phyloP scores from a whole-genome alignment of 2,888 invertebrate genomes.

The Noctua janthina region DNA sequence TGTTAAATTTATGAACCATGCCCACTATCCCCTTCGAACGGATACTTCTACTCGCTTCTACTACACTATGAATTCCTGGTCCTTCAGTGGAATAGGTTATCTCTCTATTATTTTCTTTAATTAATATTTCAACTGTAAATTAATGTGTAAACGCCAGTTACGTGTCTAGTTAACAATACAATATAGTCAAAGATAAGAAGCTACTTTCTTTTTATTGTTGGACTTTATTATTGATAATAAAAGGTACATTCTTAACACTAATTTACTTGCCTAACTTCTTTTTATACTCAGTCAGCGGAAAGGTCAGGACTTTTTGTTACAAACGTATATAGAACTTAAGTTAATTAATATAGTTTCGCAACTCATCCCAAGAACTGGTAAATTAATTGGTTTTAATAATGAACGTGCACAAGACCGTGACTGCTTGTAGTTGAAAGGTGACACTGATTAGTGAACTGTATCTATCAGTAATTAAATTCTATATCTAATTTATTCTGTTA shows the following conservation, averaged over 20 bases:
- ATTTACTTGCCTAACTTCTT: conserved; percentile 5
- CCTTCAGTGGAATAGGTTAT: conserved; percentile 14
- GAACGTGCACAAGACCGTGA: conserved; percentile 2
- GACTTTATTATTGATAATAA: conserved; percentile 5
- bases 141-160: neutral
- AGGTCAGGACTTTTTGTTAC: conserved; percentile 37
- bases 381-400: conserved; percentile 23
- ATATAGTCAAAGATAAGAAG: conserved; percentile 12
- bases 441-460: conserved; percentile 14
- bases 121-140: conserved; percentile 9
- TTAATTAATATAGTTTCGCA: conserved; percentile 20
- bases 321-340: conserved; percentile 21
- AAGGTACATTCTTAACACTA: conserved; percentile 2
- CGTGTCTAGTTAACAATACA: conserved; percentile 15
- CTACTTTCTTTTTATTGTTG: conserved; percentile 16
- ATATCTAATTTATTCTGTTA: neutral
- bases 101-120: neutral
- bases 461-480: neutral
- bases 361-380: conserved; percentile 28
- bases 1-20: neutral
- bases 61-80: conserved; percentile 20
- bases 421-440: conserved; percentile 8
- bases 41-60: neutral
- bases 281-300: conserved; percentile 31
- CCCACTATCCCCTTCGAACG: neutral